A percentile compares a stretch with the other conserved stretches of the same genome.
Evolutionary conservation across 2,888 invertebrate genomes (phyloP).

Genomic region (Cremastobaeus sp.): DNA sequence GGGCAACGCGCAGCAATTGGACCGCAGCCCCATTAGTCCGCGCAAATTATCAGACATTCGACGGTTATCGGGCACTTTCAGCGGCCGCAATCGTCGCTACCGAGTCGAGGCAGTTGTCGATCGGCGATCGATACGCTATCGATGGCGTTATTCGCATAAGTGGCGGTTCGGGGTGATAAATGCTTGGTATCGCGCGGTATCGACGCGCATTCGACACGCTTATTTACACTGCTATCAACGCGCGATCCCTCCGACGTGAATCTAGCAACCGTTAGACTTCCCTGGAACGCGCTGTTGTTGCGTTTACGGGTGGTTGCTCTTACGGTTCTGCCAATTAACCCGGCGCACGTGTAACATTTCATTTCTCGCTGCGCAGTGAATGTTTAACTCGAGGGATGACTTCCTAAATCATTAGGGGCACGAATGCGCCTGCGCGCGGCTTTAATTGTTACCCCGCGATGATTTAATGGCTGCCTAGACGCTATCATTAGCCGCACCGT

Average conservation of each 20-base stretch:
- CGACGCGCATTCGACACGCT: conserved; percentile 39
- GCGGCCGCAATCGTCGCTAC: too few relatives aligned
- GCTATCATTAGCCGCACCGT: too few relatives aligned
- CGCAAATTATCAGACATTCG: too few relatives aligned
- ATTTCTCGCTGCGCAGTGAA: conserved; percentile 19
- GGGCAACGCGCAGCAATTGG: too few relatives aligned
- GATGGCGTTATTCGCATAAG: conserved; percentile 30
- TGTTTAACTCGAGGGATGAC: conserved; percentile 14
- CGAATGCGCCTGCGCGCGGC: conserved; percentile 4
- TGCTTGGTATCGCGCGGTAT: conserved; percentile 26
- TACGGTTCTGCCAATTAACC: conserved; percentile 59
- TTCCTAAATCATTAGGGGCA: conserved; percentile 41
- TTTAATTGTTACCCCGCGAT: conserved; percentile 42
- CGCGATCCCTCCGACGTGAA: conserved; percentile 30
- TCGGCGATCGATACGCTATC: conserved; percentile 30
- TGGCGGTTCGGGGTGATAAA: conserved; percentile 17
- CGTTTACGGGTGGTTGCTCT: conserved; percentile 60
- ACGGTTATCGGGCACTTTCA: too few relatives aligned
- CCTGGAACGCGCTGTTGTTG: conserved; percentile 33
- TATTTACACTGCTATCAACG: conserved; percentile 44
- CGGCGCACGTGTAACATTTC: conserved; percentile 52
- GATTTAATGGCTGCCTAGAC: too few relatives aligned
- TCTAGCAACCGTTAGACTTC: conserved; percentile 48
- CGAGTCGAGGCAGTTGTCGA: too few relatives aligned
- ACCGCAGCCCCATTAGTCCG: too few relatives aligned